These are phyloP conservation scores for Notospermus geniculatus DNA, from an alignment of 1,140 invertebrate species.

Conservation along the genomic window DNA sequence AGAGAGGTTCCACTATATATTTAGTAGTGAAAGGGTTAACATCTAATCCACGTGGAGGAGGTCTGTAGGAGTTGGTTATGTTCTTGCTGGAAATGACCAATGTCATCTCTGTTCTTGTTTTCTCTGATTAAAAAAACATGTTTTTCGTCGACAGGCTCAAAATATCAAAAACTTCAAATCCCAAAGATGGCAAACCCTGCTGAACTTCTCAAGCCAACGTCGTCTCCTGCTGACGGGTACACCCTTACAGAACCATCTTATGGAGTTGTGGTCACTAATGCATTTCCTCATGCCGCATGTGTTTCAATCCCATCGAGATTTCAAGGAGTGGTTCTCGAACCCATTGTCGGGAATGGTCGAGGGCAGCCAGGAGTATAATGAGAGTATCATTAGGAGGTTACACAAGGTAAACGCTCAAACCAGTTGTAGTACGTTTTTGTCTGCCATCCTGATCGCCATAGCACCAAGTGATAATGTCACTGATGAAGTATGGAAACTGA, in stretches of 20 bases:
- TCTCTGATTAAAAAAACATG: neutral
- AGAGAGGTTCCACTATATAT: too few relatives aligned
- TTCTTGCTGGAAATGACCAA: neutral
- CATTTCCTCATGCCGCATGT: conserved; percentile 99
- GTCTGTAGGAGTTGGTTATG: too few relatives aligned
- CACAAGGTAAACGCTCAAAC: conserved; percentile 81
- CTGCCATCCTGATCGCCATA: too few relatives aligned
- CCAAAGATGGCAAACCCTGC: conserved; percentile 94
- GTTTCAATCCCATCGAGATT: conserved; percentile 96
- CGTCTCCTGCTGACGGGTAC: conserved; percentile 95
- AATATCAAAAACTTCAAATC: conserved; percentile 99
- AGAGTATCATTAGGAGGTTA: conserved; percentile 87
- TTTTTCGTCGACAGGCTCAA: conserved; percentile 68
- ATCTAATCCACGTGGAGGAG: too few relatives aligned
- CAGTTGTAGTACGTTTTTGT: too few relatives aligned
- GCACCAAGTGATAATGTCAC: too few relatives aligned
- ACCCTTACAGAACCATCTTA: conserved; percentile 96
- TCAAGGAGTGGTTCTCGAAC: conserved; percentile 98
- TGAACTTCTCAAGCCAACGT: conserved; percentile 95
- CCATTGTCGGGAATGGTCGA: conserved; percentile 98
- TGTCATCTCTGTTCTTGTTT: neutral
- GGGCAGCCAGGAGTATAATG: conserved; percentile 92
- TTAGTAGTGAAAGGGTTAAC: too few relatives aligned
- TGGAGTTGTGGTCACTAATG: conserved; percentile 99
- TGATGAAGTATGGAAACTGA: neutral